phyloP scores from a whole-genome alignment of 2,888 invertebrate species.

The Ectobius pallidus region DNA sequence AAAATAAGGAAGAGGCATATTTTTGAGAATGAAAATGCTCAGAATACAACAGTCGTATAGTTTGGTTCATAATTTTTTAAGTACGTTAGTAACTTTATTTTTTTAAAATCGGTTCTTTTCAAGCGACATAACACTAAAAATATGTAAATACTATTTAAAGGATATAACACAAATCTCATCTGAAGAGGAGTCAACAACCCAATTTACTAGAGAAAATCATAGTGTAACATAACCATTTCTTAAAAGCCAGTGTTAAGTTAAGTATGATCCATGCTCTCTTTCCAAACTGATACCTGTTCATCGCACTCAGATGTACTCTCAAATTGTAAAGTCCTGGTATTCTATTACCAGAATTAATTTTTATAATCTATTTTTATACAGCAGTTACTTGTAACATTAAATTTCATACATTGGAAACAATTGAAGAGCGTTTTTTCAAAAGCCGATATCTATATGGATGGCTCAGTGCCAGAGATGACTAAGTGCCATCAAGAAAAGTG shows the following conservation, averaged over 20 bases:
- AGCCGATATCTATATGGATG: too few relatives aligned
- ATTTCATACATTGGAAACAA: too few relatives aligned
- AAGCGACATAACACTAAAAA: slow-evolving; percentile 46
- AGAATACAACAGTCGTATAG: neutral
- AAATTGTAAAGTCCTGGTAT: too few relatives aligned
- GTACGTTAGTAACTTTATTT: slow-evolving; percentile 42
- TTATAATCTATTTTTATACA: too few relatives aligned
- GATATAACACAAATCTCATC: slow-evolving; percentile 42
- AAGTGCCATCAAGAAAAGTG: too few relatives aligned
- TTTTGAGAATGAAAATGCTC: too few relatives aligned
- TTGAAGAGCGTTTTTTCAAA: too few relatives aligned
- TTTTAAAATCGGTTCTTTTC: slow-evolving; percentile 44
- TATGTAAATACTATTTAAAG: slow-evolving; percentile 45
- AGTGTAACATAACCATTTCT: neutral
- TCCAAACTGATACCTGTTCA: neutral
- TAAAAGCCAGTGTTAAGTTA: neutral
- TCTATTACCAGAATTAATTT: too few relatives aligned
- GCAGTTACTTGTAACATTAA: too few relatives aligned
- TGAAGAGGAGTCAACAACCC: neutral
- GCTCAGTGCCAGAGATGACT: too few relatives aligned
- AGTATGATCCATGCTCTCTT: neutral
- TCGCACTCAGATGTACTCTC: too few relatives aligned
- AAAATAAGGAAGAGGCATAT: too few relatives aligned
- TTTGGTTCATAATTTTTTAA: slow-evolving; percentile 27
- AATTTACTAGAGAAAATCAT: slow-evolving; percentile 19